A percentile compares a stretch with the other conserved stretches of the same genome.
phyloP scores from a whole-genome alignment of 2,888 invertebrate species.

The Poecilus cupreus region DNA sequence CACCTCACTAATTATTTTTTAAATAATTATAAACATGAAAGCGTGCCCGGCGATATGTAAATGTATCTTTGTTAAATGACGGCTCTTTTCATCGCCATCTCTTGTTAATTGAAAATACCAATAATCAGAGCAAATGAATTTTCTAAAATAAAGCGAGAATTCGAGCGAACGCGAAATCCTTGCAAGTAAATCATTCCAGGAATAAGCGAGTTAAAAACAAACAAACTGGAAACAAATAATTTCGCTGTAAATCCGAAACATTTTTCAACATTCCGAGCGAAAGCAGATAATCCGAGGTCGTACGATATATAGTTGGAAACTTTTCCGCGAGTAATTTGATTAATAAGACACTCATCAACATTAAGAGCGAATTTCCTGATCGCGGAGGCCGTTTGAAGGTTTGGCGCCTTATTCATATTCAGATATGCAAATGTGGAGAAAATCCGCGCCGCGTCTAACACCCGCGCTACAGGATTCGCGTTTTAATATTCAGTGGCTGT shows the following conservation, averaged over 20 bases:
- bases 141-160: constrained; percentile 1
- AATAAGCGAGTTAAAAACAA: constrained; percentile 18
- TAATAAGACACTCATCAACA: constrained; percentile 51
- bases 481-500: constrained; percentile 55
- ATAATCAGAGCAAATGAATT: constrained; percentile 26
- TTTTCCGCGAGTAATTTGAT: constrained; percentile 41
- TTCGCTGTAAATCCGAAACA: constrained; percentile 6
- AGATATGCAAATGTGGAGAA: constrained; percentile 49
- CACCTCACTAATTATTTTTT: no score
- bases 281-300: not conserved
- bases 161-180: not conserved
- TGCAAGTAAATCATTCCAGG: constrained; percentile 18
- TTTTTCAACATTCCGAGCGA: not conserved
- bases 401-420: constrained; percentile 49
- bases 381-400: constrained; percentile 33
- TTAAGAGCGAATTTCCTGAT: constrained; percentile 52
- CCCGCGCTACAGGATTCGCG: constrained; percentile 27
- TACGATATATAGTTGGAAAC: constrained; percentile 22
- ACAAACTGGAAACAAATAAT: constrained; percentile 35
- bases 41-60: no score
- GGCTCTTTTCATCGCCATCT: no score
- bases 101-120: no score
- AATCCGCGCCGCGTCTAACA: constrained; percentile 49
- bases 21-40: no score
- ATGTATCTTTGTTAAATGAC: no score